Base-by-base conservation (phyloP, 1,140 invertebrate species). In the Acromyrmex heyeri region DNA sequence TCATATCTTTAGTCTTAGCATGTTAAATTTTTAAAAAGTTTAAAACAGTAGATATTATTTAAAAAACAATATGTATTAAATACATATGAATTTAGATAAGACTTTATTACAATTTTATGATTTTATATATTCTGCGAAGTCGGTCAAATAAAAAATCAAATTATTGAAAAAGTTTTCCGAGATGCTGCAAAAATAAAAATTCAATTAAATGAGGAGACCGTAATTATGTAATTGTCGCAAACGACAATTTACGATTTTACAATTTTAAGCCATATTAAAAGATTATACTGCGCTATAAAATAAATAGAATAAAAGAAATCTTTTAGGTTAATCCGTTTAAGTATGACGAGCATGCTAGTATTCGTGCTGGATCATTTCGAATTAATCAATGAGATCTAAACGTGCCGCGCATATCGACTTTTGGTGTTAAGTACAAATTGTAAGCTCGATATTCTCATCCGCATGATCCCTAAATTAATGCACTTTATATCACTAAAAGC, bases 381-480 rank as follows among this genome's bases (percentile, higher is more conserved):
- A 86, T 86, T 64, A 79, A 86, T 86, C 50, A 30, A 79, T 79
- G 75, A 69, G 50, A 21, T 77, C 27, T 67, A 78, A 69, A 77
- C 75, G 72, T 76, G 34, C 75, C 34, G 34, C 34, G 38, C 61
- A 78, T 86, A 30, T 86, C 27, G 76, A 78, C 44, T 78, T 78
- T 78, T 21, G 21, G 24, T 1, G 44, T 50, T 65, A 78, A 12
- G 18, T 78, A 30, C 24, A 48, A 50, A 50, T 30, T 50, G 18
- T 12, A 50, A 24, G 57, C 24, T 27, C 16, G 6, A 78, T 65
- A 30, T 65, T 64, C 59, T 38, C 57, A 18, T 44, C 27, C 24
- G 12, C 16, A 44, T 18, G 14, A 24, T 1, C 18, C 21, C 21
- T 21, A 24, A 69, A 69, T 50, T 1, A 48, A 50, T 48, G 2